A percentile compares a stretch with the other conserved stretches of the same genome.
Conservation (phyloP, 2,888 invertebrate genomes). For the Eristalis pertinax region DNA sequence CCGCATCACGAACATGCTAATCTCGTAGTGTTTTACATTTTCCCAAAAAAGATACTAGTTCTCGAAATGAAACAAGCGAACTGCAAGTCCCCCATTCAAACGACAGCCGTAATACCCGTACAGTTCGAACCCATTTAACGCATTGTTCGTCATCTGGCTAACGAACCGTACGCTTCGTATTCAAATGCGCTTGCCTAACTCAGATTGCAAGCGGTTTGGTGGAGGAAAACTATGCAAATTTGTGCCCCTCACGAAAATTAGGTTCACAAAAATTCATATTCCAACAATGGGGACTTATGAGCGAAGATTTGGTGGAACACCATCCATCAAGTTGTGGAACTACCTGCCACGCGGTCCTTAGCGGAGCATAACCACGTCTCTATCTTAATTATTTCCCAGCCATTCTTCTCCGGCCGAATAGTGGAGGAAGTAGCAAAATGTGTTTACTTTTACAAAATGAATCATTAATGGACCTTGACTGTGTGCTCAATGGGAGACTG, state of each 20-base stretch:
- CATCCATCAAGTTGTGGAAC: slow-evolving; percentile 25
- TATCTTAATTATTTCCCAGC: not conserved
- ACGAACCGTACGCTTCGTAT: slow-evolving; percentile 19
- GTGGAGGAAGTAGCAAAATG: not conserved
- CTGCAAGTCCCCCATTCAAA: slow-evolving; percentile 37
- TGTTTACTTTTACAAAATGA: not conserved
- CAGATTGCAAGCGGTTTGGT: not conserved
- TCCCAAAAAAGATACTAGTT: not conserved
- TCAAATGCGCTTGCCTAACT: too few species aligned
- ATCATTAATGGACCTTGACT: slow-evolving; percentile 1
- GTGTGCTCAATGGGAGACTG: not conserved
- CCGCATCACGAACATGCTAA: not conserved
- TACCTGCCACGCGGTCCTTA: slow-evolving; percentile 29
- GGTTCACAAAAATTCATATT: not conserved
- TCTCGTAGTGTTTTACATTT: not conserved
- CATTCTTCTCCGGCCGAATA: not conserved
- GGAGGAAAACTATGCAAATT: not conserved
- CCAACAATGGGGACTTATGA: slow-evolving; percentile 16
- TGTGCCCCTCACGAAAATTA: not conserved
- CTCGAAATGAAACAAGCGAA: slow-evolving; percentile 27
- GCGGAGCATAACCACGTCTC: not conserved
- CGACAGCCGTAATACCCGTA: not conserved
- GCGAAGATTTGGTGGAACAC: not conserved
- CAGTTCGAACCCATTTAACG: slow-evolving; percentile 36
- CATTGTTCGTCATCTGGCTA: slow-evolving; percentile 43